Evolutionary conservation across 2,888 invertebrate species (phyloP), one percentile per base, ranked within the genome.

Genomic region (Lagria hirta): DNA sequence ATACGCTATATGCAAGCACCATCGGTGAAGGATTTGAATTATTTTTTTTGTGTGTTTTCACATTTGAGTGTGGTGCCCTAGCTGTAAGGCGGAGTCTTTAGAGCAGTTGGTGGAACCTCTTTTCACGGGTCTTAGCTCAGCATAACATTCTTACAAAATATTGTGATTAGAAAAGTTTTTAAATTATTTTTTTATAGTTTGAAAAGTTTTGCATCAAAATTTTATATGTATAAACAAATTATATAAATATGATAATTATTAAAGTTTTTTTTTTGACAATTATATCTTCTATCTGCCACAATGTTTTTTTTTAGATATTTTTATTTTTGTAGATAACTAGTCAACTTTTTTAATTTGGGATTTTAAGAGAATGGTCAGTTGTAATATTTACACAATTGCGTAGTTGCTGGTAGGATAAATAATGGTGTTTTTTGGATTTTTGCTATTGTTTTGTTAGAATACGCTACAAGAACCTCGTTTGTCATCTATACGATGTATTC

Each of bases 241-340:
- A 40, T 48, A 44, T 48, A 46, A 45, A 43, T 46, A 43, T 21
- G 14, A 23, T 24, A 38, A 38, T 38, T 38, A 20, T 45, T 41
- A 55, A 40, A 46, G 27, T 46, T 55, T 52, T 52, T 53, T 54
- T 52, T 53, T 51, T 22, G 28, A 29, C 29, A 20, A 18, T 36
- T 27, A 20, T 36, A 24, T 33, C 22, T 24, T 36, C 20, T 28
- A 27, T 38, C 28, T 28, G 33, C 41, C 33, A 33, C 41, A 23
- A 30, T 30, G 24, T 41, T 41, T 51, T 45, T 44, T 37, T 26
- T 43, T 43, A 40, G 55, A 50, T 45, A 51, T 55, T 51, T 56
- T 55, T 57, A 55, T 55, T 58, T 58, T 57, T 58, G 56, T 58
- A 60, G 57, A 48, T 37, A 21, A 54, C 60, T 60, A 60, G 60